phyloP scores from a whole-genome alignment of 2,888 invertebrate genomes.

The Cephus nigrinus region DNA sequence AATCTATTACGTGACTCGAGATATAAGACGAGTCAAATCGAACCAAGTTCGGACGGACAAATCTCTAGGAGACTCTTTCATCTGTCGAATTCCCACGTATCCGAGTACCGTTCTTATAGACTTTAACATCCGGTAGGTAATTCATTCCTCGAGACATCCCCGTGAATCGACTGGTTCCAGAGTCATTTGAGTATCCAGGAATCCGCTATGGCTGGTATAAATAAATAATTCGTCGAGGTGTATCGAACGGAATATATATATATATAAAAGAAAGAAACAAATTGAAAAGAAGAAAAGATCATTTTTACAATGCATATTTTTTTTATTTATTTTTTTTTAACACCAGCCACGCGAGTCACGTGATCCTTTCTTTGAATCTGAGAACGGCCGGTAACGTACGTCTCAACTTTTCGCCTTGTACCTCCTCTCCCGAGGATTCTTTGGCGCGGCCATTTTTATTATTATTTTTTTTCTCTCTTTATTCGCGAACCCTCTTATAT shows the following conservation, averaged over 20 bases:
- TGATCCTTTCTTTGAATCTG: not conserved
- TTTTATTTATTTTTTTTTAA: not conserved
- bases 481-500: not conserved
- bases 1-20: not conserved
- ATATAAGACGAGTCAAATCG: not conserved
- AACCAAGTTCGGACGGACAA: not conserved
- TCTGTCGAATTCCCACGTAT: not conserved
- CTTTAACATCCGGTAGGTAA: not conserved
- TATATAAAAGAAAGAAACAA: not conserved
- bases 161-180: not conserved
- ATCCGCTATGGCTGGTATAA: not conserved
- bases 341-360: not conserved
- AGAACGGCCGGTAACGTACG: not conserved
- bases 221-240: not conserved
- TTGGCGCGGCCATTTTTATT: not conserved
- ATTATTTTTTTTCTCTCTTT: not conserved
- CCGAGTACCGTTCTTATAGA: not conserved
- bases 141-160: not conserved
- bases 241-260: slow-evolving; percentile 8
- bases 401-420: not conserved
- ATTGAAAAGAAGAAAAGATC: not conserved
- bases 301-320: not conserved
- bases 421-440: not conserved
- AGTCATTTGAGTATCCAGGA: not conserved
- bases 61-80: not conserved